Conservation (phyloP, 1,140 invertebrate species). For the Zaprionus kolodkinae region DNA sequence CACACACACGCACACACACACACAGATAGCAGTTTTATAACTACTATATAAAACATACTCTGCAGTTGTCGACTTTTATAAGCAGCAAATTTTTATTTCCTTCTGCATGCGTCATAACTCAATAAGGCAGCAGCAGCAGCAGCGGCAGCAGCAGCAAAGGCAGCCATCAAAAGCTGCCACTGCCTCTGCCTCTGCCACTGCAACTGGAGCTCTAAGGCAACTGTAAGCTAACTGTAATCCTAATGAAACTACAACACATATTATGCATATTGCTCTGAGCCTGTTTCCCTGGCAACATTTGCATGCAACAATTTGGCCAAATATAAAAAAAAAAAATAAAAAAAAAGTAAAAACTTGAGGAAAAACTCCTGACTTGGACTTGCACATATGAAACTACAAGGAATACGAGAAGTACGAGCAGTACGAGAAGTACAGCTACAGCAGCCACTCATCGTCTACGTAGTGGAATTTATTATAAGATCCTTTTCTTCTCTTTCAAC, state of each 20-base stretch:
- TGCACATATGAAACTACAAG: conserved; percentile 31
- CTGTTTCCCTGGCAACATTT: conserved; percentile 55
- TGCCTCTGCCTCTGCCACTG: conserved; percentile 2
- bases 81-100: conserved; percentile 78
- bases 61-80: conserved; percentile 75
- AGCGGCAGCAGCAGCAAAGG: conserved; percentile 35
- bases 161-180: conserved; percentile 32
- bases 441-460: conserved; percentile 63
- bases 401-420: conserved; percentile 13
- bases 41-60: conserved; percentile 33
- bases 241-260: conserved; percentile 82
- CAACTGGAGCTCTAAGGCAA: conserved; percentile 33
- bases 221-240: conserved; percentile 80
- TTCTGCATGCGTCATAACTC: conserved; percentile 79
- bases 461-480: conserved; percentile 83
- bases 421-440: conserved; percentile 47
- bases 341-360: conserved; percentile 41
- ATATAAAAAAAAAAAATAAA: conserved; percentile 31
- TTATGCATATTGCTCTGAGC: conserved; percentile 32
- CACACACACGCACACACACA: conserved; percentile 24
- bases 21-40: conserved; percentile 49
- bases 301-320: conserved; percentile 81
- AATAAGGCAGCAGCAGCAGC: conserved; percentile 61
- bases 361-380: conserved; percentile 30
- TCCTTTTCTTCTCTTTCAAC: conserved; percentile 68